These are phyloP conservation scores for Labia minor DNA, from an alignment of 2,888 invertebrate genomes.

Conservation along the genomic window DNA sequence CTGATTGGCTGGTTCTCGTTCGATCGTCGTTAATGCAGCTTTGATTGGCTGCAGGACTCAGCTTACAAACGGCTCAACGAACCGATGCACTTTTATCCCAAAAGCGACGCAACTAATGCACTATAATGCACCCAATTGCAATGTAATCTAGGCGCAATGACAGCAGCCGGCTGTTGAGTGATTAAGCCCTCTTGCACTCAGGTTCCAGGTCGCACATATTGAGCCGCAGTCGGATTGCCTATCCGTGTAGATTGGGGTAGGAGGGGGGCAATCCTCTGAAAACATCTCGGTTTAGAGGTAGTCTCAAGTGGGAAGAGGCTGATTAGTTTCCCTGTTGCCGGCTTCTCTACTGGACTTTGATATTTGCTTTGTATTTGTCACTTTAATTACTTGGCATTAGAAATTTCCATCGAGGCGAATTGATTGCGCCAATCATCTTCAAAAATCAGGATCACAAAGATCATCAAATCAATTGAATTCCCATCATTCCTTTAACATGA, in stretches of 20 bases:
- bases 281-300: slow-evolving; percentile 1
- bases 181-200: slow-evolving; percentile 13
- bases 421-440: background rate
- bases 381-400: slow-evolving; percentile 7
- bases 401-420: background rate
- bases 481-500: too few relatives aligned
- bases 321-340: background rate
- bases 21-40: slow-evolving; percentile 13
- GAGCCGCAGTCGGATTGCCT: background rate
- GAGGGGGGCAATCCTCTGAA: background rate
- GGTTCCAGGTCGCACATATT: background rate
- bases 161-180: slow-evolving; percentile 7
- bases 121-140: slow-evolving; percentile 13
- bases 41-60: slow-evolving; percentile 6
- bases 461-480: too few relatives aligned
- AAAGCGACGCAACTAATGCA: slow-evolving; percentile 13
- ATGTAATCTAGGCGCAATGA: slow-evolving; percentile 13
- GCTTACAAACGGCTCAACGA: slow-evolving; percentile 7
- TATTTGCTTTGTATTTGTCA: background rate
- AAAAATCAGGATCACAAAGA: background rate
- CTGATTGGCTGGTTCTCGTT: slow-evolving; percentile 1
- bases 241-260: background rate
- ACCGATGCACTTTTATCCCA: slow-evolving; percentile 13
- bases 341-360: background rate
- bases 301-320: background rate